Percentiles rank a stretch among this genome's conserved stretches.
Conservation (phyloP, 2,888 invertebrate species). For the Drosophila eohydei region DNA sequence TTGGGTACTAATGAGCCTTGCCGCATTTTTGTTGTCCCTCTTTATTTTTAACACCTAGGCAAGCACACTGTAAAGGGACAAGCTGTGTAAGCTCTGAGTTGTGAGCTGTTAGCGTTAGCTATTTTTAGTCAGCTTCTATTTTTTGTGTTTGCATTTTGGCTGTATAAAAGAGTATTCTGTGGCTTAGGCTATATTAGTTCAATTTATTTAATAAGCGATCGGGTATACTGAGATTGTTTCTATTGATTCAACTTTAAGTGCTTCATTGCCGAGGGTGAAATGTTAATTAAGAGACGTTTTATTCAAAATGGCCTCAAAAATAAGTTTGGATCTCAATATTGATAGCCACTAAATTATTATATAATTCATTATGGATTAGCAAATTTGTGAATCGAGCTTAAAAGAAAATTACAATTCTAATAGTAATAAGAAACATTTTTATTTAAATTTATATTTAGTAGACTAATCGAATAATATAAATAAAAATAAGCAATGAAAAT, state of each 20-base stretch:
- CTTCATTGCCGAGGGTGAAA: background rate
- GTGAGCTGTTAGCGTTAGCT: slow-evolving; percentile 24
- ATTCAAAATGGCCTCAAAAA: background rate
- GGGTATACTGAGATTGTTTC: background rate
- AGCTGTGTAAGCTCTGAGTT: slow-evolving; percentile 37
- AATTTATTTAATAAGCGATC: background rate
- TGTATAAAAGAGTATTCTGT: slow-evolving; percentile 2
- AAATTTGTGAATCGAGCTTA: too few species aligned
- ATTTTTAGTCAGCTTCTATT: slow-evolving; percentile 31
- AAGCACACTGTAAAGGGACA: slow-evolving; percentile 37
- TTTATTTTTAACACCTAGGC: slow-evolving; percentile 76
- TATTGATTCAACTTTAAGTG: background rate
- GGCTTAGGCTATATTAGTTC: background rate
- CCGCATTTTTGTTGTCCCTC: slow-evolving; percentile 37
- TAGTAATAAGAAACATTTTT: too few species aligned
- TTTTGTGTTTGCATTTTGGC: background rate
- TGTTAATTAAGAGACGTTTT: background rate
- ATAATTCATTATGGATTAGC: too few species aligned
- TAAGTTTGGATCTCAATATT: background rate
- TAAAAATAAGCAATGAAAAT: too few species aligned
- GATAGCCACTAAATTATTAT: too few species aligned
- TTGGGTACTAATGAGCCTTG: slow-evolving; percentile 65
- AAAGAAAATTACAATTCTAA: too few species aligned
- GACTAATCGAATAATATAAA: too few species aligned
- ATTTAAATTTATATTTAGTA: too few species aligned